These are phyloP conservation scores for Zosterops hypoxanthus DNA, from an alignment of 2,113 vertebrate genomes.

Conservation along the genomic window DNA sequence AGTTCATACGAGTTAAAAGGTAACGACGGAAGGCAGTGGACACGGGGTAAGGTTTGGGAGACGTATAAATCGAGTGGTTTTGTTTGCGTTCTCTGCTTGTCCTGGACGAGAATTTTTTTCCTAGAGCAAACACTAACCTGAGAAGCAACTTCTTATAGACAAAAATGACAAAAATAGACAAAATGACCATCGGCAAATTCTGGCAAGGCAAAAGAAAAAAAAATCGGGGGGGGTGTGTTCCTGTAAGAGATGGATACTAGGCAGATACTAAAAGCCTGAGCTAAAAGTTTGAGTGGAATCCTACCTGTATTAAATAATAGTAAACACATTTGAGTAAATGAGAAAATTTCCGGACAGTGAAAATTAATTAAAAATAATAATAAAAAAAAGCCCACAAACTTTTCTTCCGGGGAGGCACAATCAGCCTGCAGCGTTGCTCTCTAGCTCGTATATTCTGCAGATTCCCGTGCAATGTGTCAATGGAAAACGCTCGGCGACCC, in stretches of 20 bases:
- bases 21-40: not conserved
- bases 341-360: not conserved
- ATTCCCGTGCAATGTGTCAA: not conserved
- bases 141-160: not conserved
- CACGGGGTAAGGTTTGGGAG: not conserved
- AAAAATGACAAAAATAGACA: too few relatives aligned
- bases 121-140: not conserved
- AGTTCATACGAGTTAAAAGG: not conserved
- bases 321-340: not conserved
- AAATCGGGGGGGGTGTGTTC: fast-evolving
- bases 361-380: too few relatives aligned
- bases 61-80: not conserved
- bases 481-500: not conserved
- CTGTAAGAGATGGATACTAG: not conserved
- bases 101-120: fast-evolving
- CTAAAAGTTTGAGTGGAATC: not conserved
- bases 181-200: not conserved
- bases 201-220: not conserved
- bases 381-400: fast-evolving
- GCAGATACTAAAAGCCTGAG: not conserved
- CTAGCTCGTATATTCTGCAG: not conserved
- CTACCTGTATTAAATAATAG: not conserved
- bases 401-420: not conserved
- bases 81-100: not conserved
- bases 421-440: not conserved